phyloP scores from a whole-genome alignment of 2,797 vertebrate genomes.

The Karalla daura region DNA sequence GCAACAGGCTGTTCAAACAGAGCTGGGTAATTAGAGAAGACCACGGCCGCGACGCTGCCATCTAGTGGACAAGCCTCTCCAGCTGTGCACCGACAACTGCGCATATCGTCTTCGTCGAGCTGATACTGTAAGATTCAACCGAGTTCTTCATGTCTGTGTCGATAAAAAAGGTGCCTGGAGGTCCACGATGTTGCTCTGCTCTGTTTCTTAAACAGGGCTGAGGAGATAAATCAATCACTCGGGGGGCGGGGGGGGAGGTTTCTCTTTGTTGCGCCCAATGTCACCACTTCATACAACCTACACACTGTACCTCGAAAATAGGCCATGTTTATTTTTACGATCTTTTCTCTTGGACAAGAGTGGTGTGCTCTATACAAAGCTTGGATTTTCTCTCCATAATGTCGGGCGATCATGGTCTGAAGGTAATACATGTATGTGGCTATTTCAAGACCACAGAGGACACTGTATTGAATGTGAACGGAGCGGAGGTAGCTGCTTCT shows the following conservation, averaged over 20 bases:
- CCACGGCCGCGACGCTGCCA: constrained; percentile 58
- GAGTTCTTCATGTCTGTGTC: no score
- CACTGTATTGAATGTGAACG: not conserved
- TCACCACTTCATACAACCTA: no score
- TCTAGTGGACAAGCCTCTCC: constrained; percentile 62
- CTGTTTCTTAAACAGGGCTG: no score
- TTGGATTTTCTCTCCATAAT: not conserved
- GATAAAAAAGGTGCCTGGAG: no score
- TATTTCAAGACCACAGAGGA: not conserved
- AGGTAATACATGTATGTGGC: not conserved
- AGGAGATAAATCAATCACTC: no score
- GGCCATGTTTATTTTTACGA: not conserved
- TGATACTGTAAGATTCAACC: no score
- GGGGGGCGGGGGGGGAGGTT: no score
- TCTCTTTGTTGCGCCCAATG: no score
- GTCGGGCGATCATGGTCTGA: not conserved
- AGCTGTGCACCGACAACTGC: no score
- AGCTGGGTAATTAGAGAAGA: constrained; percentile 17
- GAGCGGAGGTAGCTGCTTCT: not conserved
- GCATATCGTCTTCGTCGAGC: no score
- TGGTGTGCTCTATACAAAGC: not conserved
- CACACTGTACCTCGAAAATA: no score
- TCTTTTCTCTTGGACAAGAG: not conserved
- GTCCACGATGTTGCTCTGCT: no score
- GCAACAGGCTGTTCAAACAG: constrained; percentile 60